Percentiles rank a stretch among this genome's conserved stretches.
These are phyloP conservation scores for Sylvilagus bachmani DNA, from an alignment of 2,113 vertebrate genomes.

Conservation along the genomic window DNA sequence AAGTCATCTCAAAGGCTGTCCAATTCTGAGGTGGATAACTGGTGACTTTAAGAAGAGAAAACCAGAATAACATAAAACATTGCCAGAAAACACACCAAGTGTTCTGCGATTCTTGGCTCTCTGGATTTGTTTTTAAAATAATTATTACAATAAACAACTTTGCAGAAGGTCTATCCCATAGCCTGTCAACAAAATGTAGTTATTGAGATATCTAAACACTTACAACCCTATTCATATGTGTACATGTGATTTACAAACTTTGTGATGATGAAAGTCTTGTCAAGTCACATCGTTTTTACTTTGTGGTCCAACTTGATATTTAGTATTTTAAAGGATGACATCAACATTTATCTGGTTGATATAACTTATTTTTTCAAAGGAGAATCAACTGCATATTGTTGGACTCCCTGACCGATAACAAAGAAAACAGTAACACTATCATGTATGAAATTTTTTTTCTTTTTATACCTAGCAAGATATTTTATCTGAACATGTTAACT, in stretches of 20 bases:
- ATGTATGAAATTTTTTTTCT: neutral
- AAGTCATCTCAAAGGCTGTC: conserved; percentile 56
- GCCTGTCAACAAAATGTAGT: conserved; percentile 25
- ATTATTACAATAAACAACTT: conserved; percentile 63
- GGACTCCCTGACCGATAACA: neutral
- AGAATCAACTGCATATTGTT: neutral
- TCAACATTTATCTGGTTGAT: conserved; percentile 6
- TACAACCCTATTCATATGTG: neutral
- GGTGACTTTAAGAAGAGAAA: conserved; percentile 70
- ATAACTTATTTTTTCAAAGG: conserved; percentile 44
- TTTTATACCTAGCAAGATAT: neutral
- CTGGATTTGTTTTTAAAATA: conserved; percentile 38
- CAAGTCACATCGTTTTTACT: neutral
- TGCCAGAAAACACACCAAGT: conserved; percentile 69
- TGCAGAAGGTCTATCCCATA: conserved; percentile 53
- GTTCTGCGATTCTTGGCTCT: conserved; percentile 61
- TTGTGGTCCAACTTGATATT: neutral
- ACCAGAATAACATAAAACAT: conserved; percentile 70
- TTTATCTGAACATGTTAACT: conserved; percentile 33
- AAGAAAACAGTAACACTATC: neutral
- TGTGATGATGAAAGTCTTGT: too few species aligned
- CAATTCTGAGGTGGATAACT: conserved; percentile 49
- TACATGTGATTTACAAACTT: neutral
- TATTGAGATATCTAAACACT: neutral
- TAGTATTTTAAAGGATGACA: conserved; percentile 33